A percentile compares a stretch with the other conserved stretches of the same genome.
phyloP scores from a whole-genome alignment of 1,140 invertebrate genomes.

The Penaeus japonicus region DNA sequence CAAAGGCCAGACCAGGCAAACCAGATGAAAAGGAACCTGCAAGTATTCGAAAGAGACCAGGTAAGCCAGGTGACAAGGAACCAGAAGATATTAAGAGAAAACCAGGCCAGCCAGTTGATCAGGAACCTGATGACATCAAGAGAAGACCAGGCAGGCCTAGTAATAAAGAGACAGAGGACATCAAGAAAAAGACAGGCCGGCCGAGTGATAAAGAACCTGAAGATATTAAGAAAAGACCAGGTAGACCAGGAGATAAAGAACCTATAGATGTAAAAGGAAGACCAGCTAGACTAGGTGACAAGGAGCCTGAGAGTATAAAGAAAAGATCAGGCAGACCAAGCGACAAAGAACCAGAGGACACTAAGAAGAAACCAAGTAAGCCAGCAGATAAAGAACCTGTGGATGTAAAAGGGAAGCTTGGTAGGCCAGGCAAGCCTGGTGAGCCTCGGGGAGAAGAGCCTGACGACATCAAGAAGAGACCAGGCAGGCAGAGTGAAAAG shows the following conservation, averaged over 20 bases:
- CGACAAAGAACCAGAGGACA: background rate
- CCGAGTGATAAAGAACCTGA: background rate
- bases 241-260: background rate
- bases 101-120: background rate
- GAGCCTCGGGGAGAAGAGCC: conserved; percentile 6
- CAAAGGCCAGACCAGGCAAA: background rate
- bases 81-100: background rate
- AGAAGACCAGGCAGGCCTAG: background rate
- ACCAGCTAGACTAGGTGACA: background rate
- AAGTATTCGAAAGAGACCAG: background rate
- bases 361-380: background rate
- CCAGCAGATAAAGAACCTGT: background rate
- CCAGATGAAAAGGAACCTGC: background rate
- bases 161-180: background rate
- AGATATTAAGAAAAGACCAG: background rate
- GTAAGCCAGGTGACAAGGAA: background rate
- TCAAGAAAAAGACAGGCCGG: background rate
- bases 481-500: background rate
- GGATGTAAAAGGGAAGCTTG: background rate
- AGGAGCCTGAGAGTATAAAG: background rate
- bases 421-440: background rate
- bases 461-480: background rate
- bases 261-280: background rate
- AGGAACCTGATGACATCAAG: background rate
- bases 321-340: background rate